Conservation (phyloP, 35 echinoderm and acorn worm species). For the Apostichopus japonicus region DNA sequence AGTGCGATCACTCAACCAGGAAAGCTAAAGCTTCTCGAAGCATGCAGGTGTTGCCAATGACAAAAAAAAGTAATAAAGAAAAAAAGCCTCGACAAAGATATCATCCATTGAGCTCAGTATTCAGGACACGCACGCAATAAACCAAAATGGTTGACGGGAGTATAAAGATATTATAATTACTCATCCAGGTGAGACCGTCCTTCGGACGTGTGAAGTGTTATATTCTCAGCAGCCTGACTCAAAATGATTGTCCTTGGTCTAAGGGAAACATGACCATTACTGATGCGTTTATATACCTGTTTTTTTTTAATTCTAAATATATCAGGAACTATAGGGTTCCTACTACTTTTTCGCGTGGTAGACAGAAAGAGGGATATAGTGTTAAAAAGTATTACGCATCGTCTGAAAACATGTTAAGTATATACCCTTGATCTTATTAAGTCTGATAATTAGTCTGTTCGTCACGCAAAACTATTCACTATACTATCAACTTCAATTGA, state of each 20-base stretch:
- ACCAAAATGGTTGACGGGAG: not conserved
- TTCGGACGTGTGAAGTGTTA: constrained; percentile 23
- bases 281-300: no score
- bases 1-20: constrained; percentile 21
- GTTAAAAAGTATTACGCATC: no score
- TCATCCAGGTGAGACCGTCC: constrained; percentile 46
- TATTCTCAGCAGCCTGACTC: not conserved
- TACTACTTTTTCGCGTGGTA: no score
- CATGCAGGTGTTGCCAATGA: constrained; percentile 41
- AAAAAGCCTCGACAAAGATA: not conserved
- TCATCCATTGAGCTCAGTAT: not conserved
- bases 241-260: not conserved
- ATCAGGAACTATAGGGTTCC: no score
- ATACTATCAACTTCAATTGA: no score
- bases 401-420: no score
- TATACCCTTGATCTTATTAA: no score
- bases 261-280: not conserved
- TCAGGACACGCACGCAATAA: not conserved
- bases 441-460: no score
- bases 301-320: no score
- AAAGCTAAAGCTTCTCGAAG: constrained; percentile 37
- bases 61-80: not conserved
- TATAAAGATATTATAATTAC: constrained; percentile 39
- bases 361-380: no score
- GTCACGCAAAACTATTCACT: no score